phyloP scores from a whole-genome alignment of 2,113 vertebrate genomes.

The Calypte anna region DNA sequence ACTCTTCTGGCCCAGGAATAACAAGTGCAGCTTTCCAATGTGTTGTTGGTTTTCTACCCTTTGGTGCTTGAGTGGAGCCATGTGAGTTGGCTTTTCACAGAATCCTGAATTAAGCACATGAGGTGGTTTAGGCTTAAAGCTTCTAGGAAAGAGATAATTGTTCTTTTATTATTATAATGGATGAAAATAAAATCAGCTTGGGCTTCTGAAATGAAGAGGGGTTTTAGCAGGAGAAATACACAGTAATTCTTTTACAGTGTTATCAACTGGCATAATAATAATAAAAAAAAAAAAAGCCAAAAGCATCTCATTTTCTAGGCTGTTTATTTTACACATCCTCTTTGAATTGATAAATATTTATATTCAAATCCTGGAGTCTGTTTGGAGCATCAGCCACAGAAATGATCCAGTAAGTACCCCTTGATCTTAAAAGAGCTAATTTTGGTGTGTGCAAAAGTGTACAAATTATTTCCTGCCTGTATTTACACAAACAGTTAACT shows the following conservation, averaged over 20 bases:
- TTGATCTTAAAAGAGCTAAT: not conserved
- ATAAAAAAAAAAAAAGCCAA: constrained; percentile 30
- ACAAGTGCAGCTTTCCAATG: not conserved
- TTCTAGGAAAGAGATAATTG: constrained; percentile 2
- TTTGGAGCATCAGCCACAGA: constrained; percentile 30
- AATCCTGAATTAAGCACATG: not conserved
- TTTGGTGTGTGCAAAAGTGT: not conserved
- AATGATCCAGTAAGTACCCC: not conserved
- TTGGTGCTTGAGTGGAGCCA: not conserved
- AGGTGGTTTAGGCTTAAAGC: not conserved
- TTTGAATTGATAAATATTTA: constrained; percentile 54
- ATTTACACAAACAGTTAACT: not conserved
- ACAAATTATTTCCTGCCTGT: not conserved
- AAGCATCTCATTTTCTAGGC: constrained; percentile 43
- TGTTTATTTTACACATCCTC: constrained; percentile 54
- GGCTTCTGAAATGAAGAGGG: constrained; percentile 1
- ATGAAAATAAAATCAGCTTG: constrained; percentile 47
- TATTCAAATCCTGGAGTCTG: constrained; percentile 6
- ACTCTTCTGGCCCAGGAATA: not conserved
- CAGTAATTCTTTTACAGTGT: constrained; percentile 50
- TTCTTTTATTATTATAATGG: constrained; percentile 47
- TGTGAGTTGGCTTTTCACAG: not conserved
- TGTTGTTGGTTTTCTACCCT: not conserved
- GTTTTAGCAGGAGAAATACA: constrained; percentile 24
- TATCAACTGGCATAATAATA: constrained; percentile 45